Base-by-base conservation (phyloP, 2,797 vertebrate species). In the Acrossocheilus fasciatus region DNA sequence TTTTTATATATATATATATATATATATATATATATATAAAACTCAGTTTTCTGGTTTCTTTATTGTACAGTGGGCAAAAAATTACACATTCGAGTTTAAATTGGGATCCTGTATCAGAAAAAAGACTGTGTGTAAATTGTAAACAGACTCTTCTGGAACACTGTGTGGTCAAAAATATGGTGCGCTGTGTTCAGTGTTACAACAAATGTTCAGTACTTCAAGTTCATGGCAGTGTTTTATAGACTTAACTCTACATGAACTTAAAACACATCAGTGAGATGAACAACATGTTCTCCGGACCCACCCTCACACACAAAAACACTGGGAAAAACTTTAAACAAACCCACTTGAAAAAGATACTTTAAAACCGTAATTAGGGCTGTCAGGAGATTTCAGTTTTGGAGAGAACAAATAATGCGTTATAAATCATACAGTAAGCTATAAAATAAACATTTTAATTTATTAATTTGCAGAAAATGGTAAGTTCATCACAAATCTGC, bases 81-180 rank as follows among this genome's bases (percentile, higher is more conserved):
- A 62, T 77, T 43, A 43, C 36, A 43, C 23, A 77, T 41, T 15
- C 39, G 20, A 41, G 73, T 15, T 54, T 20, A 52, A 66, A 52
- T 3, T 47, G 15, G 7, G 45, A 69, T 69, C 18, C 18, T 52
- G 64, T 81, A 34, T 47, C 39, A 36, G 34, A 36, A 3, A 36
- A 36, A 36, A 36, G 34, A 36, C n/a, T 73, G 52, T 14, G 52
- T 14, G 18, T 83, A 75, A 47, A 34, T 26, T 1, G 41, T n/a
- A 50, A 66, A 83, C 72, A 62, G 69, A 64, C 26, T 75, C 36
- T n/a, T 47, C 50, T 72, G 81, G 69, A 59, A 74, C 52, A 54
- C 11, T 41, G 23, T 47, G 54, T 62, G 1, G 52, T 4, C 9
- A 59, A 66, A 64, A 75, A 66, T 50, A n/a, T 83, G 26, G 23